Evolutionary conservation across 2,113 vertebrate species (phyloP), one percentile per base, ranked within the genome.

Genomic region (Oryzias javanicus): DNA sequence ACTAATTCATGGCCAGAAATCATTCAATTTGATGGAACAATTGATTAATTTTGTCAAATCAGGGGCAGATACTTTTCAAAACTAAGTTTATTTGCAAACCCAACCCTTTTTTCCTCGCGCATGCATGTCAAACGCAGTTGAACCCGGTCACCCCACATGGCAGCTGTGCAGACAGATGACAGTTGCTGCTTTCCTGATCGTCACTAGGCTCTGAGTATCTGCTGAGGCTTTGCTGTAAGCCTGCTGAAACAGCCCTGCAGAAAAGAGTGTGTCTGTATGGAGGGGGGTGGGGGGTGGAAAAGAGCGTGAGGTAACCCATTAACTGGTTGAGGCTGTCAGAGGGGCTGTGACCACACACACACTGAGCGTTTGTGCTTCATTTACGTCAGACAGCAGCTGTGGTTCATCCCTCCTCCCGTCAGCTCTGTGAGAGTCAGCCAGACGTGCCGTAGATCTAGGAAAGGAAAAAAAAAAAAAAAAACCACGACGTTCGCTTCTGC

Each of bases 341-440:
- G 78, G 62, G 85, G 69, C 79, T 74, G 81, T 72, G 82, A 79
- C 79, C 73, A 6, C 85, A 88, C 81, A 77, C 79, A 77, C 66
- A 82, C 85, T 72, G 67, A 70, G 64, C 72, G 29, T 79, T 82
- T 88, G 85, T 86, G 74, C 83, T 80, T 72, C 82, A 87, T 90
- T 87, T 89, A 81, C 87, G 87, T 89, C 89, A 90, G 78, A 81
- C 80, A 82, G 81, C 86, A 88, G 84, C 86, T 87, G 84, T 63
- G 87, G 67, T 74, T 76, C 70, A 51, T 57, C 74, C 81, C 70
- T 51, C 59, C 55, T 41, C 64, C 59, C 57, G 20, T 24, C 75
- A 70, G 46, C 49, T 65, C 67, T 51, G 45, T 41, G 64, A 71
- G 52, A 78, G 61, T 60, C 62, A 61, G 76, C 71, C 79, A 79